Evolutionary conservation across 1,140 invertebrate genomes (phyloP).

Genomic region (Achatina immaculata): DNA sequence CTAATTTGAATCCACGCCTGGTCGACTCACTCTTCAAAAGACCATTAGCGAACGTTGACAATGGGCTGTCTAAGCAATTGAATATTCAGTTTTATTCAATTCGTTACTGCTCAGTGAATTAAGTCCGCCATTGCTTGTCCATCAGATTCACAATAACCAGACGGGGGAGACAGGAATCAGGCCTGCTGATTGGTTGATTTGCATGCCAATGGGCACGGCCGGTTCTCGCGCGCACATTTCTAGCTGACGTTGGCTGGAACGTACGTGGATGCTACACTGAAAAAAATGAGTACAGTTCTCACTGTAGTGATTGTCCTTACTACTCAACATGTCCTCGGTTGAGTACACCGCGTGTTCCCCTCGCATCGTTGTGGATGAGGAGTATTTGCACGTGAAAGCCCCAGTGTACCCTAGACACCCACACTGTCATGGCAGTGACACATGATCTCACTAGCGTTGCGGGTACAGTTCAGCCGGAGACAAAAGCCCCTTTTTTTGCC

Average conservation of each 20-base stretch:
- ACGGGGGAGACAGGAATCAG: constrained; percentile 21
- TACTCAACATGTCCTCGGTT: background rate
- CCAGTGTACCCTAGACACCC: background rate
- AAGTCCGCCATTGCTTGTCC: constrained; percentile 29
- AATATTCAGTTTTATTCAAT: constrained; percentile 37
- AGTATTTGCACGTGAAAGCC: background rate
- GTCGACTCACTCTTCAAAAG: constrained; percentile 24
- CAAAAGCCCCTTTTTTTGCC: background rate
- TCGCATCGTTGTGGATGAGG: background rate
- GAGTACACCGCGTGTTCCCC: background rate
- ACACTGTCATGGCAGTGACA: too few species aligned
- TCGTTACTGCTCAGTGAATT: constrained; percentile 28
- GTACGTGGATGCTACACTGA: background rate
- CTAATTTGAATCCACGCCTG: constrained; percentile 36
- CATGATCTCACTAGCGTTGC: background rate
- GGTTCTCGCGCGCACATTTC: background rate
- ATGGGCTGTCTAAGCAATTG: constrained; percentile 29
- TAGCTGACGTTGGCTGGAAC: background rate
- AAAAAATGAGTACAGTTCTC: constrained; percentile 12
- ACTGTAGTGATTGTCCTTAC: background rate
- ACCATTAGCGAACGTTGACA: constrained; percentile 10
- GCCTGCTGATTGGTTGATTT: constrained; percentile 31
- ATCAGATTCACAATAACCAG: constrained; percentile 24
- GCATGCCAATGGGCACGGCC: constrained; percentile 29
- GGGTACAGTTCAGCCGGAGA: background rate